Evolutionary conservation across 2,888 invertebrate species (phyloP).

Genomic region (Raillietiella orientalis): DNA sequence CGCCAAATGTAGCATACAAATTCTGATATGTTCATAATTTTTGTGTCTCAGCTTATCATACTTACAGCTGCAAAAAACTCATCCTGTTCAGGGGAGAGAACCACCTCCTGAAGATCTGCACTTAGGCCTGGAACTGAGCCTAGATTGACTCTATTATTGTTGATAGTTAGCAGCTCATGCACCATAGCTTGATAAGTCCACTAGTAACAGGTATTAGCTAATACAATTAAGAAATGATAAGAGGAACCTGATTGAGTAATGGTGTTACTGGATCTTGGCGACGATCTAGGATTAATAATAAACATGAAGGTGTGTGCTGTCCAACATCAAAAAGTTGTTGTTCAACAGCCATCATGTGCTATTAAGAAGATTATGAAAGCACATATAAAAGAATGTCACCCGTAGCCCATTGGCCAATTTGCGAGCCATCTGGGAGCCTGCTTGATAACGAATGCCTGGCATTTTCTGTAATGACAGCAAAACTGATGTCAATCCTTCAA

Average conservation of each 20-base stretch:
- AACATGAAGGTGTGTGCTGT: constrained; percentile 16
- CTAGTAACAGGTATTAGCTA: constrained; percentile 15
- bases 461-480: constrained; percentile 64
- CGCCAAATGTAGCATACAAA: constrained; percentile 83
- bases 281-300: constrained; percentile 65
- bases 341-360: constrained; percentile 56
- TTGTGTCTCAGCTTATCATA: constrained; percentile 4
- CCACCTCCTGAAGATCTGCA: constrained; percentile 69
- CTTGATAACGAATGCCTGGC: constrained; percentile 60
- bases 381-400: constrained; percentile 10
- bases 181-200: constrained; percentile 99
- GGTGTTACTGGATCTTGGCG: constrained; percentile 88
- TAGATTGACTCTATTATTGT: constrained; percentile 72
- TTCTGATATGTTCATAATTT: constrained; percentile 22
- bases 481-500: constrained; percentile 53
- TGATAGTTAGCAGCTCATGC: constrained; percentile 72
- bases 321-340: constrained; percentile 56
- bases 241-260: constrained; percentile 39
- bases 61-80: constrained; percentile 69
- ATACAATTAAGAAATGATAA: constrained; percentile 4
- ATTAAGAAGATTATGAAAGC: constrained; percentile 7
- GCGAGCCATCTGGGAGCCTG: constrained; percentile 49
- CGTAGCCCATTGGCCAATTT: constrained; percentile 52
- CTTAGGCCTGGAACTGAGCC: constrained; percentile 47
- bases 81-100: constrained; percentile 78